A percentile compares a stretch with the other conserved stretches of the same genome.
phyloP scores from a whole-genome alignment of 1,140 invertebrate species.

The Dinothrombium tinctorium region DNA sequence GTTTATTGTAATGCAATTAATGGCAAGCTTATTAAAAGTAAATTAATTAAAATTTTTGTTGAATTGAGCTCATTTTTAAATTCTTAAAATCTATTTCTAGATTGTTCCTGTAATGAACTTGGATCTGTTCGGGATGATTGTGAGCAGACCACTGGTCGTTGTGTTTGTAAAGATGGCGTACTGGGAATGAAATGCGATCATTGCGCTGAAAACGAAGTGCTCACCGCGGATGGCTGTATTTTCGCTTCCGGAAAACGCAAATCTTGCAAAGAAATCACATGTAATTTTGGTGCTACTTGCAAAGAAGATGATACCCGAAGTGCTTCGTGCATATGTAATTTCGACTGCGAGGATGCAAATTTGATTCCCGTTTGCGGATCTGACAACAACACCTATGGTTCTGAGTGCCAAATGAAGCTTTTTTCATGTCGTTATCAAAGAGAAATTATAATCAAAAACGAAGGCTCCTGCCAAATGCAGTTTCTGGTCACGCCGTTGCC shows the following conservation, averaged over 20 bases:
- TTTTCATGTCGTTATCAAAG: slow-evolving; percentile 42
- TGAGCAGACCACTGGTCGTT: slow-evolving; percentile 43
- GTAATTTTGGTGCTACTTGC: slow-evolving; percentile 2
- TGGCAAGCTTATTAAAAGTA: too few species aligned
- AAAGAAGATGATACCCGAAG: background rate
- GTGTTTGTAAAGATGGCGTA: slow-evolving; percentile 41
- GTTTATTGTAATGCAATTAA: too few species aligned
- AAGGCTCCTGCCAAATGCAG: slow-evolving; percentile 50
- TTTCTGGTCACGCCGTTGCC: slow-evolving; percentile 20
- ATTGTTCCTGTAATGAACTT: slow-evolving; percentile 35
- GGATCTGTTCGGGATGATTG: slow-evolving; percentile 53
- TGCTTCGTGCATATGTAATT: background rate
- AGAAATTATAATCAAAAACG: slow-evolving; percentile 40
- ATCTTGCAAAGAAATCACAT: slow-evolving; percentile 34
- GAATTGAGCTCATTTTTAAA: background rate
- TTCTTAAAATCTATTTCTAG: background rate
- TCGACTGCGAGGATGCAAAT: slow-evolving; percentile 14
- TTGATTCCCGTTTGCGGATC: slow-evolving; percentile 33
- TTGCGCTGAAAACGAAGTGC: slow-evolving; percentile 43
- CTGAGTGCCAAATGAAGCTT: slow-evolving; percentile 36
- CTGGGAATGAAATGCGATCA: slow-evolving; percentile 52
- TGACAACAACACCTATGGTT: slow-evolving; percentile 40
- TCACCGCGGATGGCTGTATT: slow-evolving; percentile 48
- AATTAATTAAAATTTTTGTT: too few species aligned
- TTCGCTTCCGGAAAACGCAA: slow-evolving; percentile 22